Conservation (phyloP, 53 echinoderm and acorn worm genomes). For the Mesocentrotus franciscanus region DNA sequence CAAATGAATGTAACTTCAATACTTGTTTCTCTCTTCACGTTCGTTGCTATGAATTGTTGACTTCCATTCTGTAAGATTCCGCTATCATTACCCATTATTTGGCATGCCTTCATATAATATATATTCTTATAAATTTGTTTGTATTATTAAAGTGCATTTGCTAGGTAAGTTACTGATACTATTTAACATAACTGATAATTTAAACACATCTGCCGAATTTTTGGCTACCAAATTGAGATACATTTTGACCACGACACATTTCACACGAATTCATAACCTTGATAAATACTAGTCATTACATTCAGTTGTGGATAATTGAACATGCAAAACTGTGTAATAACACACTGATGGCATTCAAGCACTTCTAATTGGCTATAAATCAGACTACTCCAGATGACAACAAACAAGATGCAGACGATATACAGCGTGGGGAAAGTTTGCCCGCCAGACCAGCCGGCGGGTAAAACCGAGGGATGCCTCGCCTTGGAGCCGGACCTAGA, state of each 20-base stretch:
- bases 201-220: background rate
- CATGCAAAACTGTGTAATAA: background rate
- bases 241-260: background rate
- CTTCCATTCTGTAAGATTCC: background rate
- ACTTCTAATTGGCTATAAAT: background rate
- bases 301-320: background rate
- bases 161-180: background rate
- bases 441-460: slow-evolving; percentile 4
- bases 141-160: no score
- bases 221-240: background rate
- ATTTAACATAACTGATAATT: no score
- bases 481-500: slow-evolving; percentile 79
- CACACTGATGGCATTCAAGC: background rate
- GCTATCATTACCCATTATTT: background rate
- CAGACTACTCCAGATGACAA: slow-evolving; percentile 45
- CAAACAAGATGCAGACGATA: slow-evolving; percentile 81
- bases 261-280: background rate
- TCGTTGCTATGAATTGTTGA: background rate
- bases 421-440: slow-evolving; percentile 89
- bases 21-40: background rate
- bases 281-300: background rate
- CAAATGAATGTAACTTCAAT: background rate
- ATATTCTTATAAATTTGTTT: no score
- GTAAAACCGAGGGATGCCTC: slow-evolving; percentile 68
- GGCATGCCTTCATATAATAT: background rate